Evolutionary conservation across 2,113 vertebrate species (phyloP).

Genomic region (Crotalus horridus): DNA sequence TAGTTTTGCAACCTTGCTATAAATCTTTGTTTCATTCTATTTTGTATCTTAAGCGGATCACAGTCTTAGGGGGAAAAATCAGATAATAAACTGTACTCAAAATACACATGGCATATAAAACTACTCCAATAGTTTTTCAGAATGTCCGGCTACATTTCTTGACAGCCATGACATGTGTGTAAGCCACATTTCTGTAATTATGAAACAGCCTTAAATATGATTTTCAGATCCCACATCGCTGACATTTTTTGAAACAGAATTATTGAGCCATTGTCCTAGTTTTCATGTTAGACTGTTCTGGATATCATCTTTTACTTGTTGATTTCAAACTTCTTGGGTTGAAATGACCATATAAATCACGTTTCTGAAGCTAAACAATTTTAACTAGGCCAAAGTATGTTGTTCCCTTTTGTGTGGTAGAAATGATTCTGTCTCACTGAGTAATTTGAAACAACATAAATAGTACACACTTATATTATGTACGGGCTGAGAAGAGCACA

Average conservation of each 20-base stretch:
- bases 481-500: background rate
- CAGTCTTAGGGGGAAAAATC: background rate
- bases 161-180: too few relatives aligned
- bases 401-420: background rate
- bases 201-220: background rate
- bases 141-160: background rate
- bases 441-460: background rate
- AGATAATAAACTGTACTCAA: background rate
- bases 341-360: background rate
- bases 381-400: background rate
- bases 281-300: background rate
- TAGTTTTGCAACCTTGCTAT: background rate
- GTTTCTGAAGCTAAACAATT: background rate
- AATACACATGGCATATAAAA: background rate
- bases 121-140: background rate
- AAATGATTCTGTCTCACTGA: background rate
- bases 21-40: too few relatives aligned
- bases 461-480: background rate
- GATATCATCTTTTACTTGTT: background rate
- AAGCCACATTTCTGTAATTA: background rate
- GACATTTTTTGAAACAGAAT: background rate
- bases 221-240: background rate
- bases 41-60: background rate
- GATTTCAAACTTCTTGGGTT: background rate
- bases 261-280: background rate